Percentiles rank a stretch among this genome's conserved stretches.
These are phyloP conservation scores for Pediacus dermestoides DNA, from an alignment of 2,888 invertebrate species.

Conservation along the genomic window DNA sequence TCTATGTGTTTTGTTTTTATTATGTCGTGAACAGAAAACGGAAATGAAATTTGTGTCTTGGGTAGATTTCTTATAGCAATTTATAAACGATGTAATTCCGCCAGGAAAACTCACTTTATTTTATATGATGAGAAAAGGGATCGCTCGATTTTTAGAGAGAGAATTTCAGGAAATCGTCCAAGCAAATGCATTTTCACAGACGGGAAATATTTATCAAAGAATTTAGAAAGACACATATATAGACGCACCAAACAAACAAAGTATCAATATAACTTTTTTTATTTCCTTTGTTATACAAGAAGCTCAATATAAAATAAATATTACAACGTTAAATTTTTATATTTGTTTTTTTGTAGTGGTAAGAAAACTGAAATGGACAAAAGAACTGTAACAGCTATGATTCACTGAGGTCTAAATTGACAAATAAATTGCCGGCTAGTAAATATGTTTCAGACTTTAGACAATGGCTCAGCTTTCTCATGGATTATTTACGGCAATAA, in stretches of 20 bases:
- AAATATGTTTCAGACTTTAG: neutral
- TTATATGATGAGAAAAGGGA: conserved; percentile 34
- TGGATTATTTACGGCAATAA: conserved; percentile 29
- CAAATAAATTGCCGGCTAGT: conserved; percentile 4
- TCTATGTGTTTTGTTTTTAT: neutral
- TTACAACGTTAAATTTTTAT: too few species aligned
- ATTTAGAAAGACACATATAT: conserved; percentile 5
- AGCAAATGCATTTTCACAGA: conserved; percentile 8
- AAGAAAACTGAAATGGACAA: too few species aligned
- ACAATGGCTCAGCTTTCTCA: conserved; percentile 35
- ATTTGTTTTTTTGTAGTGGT: too few species aligned
- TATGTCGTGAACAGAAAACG: conserved; percentile 6
- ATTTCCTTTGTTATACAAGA: too few species aligned
- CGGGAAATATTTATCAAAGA: conserved; percentile 10
- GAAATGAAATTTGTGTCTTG: conserved; percentile 9
- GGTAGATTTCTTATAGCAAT: conserved; percentile 31
- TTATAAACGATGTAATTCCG: conserved; percentile 41
- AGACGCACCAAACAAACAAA: neutral
- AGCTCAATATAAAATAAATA: too few species aligned
- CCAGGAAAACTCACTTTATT: conserved; percentile 40
- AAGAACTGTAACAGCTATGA: too few species aligned
- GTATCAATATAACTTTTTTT: neutral
- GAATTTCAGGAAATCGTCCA: conserved; percentile 6
- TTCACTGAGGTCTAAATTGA: conserved; percentile 3
- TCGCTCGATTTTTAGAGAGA: conserved; percentile 7